phyloP scores from a whole-genome alignment of 2,113 vertebrate species.

The Megatriorchis doriae region DNA sequence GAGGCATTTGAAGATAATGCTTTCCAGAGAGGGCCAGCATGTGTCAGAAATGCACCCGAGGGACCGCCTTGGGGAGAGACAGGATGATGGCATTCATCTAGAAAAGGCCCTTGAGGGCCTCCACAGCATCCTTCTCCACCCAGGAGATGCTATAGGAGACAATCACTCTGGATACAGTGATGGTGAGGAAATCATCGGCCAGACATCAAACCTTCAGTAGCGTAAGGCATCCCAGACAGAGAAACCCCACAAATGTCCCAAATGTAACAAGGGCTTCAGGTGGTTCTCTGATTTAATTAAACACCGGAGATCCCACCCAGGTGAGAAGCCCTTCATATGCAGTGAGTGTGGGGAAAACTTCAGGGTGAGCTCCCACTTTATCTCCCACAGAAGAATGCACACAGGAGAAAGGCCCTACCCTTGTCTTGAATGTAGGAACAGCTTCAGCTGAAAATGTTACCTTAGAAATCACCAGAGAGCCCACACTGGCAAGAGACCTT shows the following conservation, averaged over 20 bases:
- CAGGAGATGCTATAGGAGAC: neutral
- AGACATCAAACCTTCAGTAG: conserved; percentile 39
- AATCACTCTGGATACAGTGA: neutral
- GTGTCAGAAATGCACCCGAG: neutral
- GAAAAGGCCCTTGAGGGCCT: neutral
- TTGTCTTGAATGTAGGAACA: conserved; percentile 47
- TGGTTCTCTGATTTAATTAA: conserved; percentile 58
- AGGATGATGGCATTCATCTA: neutral
- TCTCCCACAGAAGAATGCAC: conserved; percentile 53
- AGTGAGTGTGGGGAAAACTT: conserved; percentile 47
- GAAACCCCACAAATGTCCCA: conserved; percentile 48
- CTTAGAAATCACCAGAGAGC: conserved; percentile 55
- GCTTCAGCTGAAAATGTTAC: conserved; percentile 52
- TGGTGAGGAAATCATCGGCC: conserved; percentile 19
- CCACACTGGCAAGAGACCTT: conserved; percentile 54
- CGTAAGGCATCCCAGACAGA: conserved; percentile 40
- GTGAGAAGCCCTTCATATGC: conserved; percentile 61
- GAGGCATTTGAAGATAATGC: neutral
- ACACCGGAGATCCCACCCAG: conserved; percentile 48
- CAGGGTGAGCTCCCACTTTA: conserved; percentile 57
- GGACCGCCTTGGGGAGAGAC: neutral
- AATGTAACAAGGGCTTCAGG: conserved; percentile 56
- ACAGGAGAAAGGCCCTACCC: conserved; percentile 47
- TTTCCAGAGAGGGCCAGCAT: neutral
- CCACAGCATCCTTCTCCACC: neutral